Base-by-base conservation (phyloP, 2,113 vertebrate genomes). In the Craseonycteris thonglongyai region DNA sequence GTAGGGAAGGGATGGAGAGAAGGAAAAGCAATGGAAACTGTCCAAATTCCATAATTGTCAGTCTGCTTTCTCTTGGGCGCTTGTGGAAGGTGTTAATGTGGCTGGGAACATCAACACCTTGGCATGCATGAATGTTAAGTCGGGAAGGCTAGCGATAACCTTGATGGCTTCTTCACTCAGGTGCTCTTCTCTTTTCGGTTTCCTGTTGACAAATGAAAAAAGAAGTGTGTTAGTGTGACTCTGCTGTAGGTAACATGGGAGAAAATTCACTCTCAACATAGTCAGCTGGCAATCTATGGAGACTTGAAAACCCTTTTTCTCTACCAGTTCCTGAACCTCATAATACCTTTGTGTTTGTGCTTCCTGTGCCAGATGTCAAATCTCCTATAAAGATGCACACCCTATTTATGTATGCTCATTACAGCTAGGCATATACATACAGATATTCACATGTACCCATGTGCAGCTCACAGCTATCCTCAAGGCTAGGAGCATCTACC, bases 71-170 rank as follows among this genome's bases (percentile, higher is more conserved):
- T 98, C 98, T 88, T 97, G 98, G 97, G 98, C 98, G 97, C 98
- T 98, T 86, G 98, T 92, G 93, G 99, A 99, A 93, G 99, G 99
- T 75, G 98, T 99, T 90, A 99, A 97, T 3, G 98, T 98, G 96
- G 99, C 98, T 61, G 99, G 99, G 97, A 99, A 99, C 99, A 99
- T 99, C 97, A 99, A 98, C 97, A 99, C 99, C 98, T 98, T 99
- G 97, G 98, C 98, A 96, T 98, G 98, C 99, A 99, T 99, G 99
- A 99, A 99, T 88, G 99, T 99, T 24, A 99, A 98, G 96, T 99
- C 98, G 4, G 99, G 99, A 94, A 99, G 98, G 98, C 97, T 98
- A 96, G 98, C 96, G 68, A 99, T 99, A 96, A 99, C 98, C 97
- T 97, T 98, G 90, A 98, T 95, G 45, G 99, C 99, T 98, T 99